phyloP scores from a whole-genome alignment of 2,888 invertebrate species.

The Scrobipalpa costella region DNA sequence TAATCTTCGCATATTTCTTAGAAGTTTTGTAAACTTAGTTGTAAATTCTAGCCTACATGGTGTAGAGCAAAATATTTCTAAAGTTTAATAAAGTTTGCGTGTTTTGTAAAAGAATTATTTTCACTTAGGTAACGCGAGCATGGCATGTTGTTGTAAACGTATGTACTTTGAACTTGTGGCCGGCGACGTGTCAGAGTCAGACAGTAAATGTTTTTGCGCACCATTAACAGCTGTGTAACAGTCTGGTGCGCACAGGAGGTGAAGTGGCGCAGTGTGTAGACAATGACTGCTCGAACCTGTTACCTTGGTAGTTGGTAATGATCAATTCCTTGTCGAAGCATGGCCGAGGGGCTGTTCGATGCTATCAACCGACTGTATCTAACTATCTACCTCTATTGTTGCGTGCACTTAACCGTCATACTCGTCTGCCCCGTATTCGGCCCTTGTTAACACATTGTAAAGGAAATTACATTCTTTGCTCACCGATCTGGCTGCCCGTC shows the following conservation, averaged over 20 bases:
- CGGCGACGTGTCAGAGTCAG: conserved; percentile 9
- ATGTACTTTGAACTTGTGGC: conserved; percentile 8
- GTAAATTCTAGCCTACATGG: conserved; percentile 1
- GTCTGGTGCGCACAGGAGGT: conserved; percentile 39
- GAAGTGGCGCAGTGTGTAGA: conserved; percentile 35
- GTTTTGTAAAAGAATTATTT: conserved; percentile 21
- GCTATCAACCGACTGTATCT: conserved; percentile 56
- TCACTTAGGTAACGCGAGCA: conserved; percentile 16
- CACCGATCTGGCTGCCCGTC: conserved; percentile 62
- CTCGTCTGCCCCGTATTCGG: conserved; percentile 58
- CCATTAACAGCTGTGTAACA: conserved; percentile 27
- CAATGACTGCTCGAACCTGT: conserved; percentile 38
- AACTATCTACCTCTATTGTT: conserved; percentile 55
- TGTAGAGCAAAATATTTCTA: conserved; percentile 12
- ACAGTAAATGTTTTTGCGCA: conserved; percentile 22
- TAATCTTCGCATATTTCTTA: background rate
- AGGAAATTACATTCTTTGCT: conserved; percentile 78
- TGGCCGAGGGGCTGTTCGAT: conserved; percentile 63
- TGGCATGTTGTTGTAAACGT: conserved; percentile 16
- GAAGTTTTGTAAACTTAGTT: conserved; percentile 15
- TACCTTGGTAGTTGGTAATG: conserved; percentile 32
- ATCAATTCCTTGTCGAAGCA: conserved; percentile 50
- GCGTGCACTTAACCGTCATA: conserved; percentile 78
- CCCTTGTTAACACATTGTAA: conserved; percentile 79
- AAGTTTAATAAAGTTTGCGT: conserved; percentile 22